Percentiles rank a stretch among this genome's conserved stretches.
Conservation (phyloP, 1,140 invertebrate genomes). For the Bombus superbus region DNA sequence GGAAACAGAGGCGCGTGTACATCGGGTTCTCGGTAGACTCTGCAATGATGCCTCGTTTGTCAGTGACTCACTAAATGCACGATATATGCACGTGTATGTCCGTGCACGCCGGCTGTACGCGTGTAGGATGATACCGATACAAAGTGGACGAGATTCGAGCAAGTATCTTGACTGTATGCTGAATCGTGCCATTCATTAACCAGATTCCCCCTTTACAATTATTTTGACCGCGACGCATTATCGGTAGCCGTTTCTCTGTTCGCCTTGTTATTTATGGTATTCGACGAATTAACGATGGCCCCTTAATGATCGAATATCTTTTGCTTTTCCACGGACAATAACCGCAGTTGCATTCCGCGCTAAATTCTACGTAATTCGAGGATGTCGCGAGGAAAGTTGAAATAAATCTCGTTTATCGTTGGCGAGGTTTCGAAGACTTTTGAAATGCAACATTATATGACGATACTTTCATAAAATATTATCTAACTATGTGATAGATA, state of each 20-base stretch:
- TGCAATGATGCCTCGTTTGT: slow-evolving; percentile 58
- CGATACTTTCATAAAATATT: too few species aligned
- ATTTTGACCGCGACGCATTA: background rate
- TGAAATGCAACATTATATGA: too few species aligned
- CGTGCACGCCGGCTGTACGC: background rate
- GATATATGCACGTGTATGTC: slow-evolving; percentile 50
- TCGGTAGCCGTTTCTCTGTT: background rate
- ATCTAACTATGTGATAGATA: too few species aligned
- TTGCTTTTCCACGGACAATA: too few species aligned
- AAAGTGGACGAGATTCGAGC: slow-evolving; percentile 38
- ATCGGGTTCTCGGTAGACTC: slow-evolving; percentile 44
- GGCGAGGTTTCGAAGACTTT: too few species aligned
- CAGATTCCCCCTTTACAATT: slow-evolving; percentile 6
- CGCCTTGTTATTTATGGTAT: background rate
- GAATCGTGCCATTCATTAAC: slow-evolving; percentile 30
- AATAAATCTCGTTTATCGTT: too few species aligned
- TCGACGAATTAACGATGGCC: background rate
- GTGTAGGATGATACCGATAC: slow-evolving; percentile 42
- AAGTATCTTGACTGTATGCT: slow-evolving; percentile 10
- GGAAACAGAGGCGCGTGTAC: slow-evolving; percentile 52
- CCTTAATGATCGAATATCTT: background rate
- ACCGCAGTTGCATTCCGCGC: too few species aligned
- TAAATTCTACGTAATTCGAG: too few species aligned
- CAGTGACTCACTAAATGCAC: slow-evolving; percentile 67
- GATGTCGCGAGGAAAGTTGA: too few species aligned